Percentiles rank a stretch among this genome's conserved stretches.
Evolutionary conservation across 2,113 vertebrate genomes (phyloP).

Genomic region (Cynocephalus volans): DNA sequence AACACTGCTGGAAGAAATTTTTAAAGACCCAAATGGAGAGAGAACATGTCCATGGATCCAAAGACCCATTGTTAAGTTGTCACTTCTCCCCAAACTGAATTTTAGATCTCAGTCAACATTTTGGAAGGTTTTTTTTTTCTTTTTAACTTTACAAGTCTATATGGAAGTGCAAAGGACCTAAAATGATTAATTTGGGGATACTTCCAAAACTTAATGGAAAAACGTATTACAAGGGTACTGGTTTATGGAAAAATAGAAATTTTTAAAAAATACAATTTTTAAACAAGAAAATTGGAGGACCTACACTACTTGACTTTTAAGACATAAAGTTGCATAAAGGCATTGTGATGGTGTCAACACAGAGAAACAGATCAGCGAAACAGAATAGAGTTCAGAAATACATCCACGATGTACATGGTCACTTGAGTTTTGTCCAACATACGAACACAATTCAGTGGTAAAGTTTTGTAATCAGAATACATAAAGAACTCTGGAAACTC

Average conservation of each 20-base stretch:
- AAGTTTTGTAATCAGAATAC: not conserved
- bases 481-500: slow-evolving; percentile 41
- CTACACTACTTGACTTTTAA: not conserved
- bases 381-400: not conserved
- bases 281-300: slow-evolving; percentile 19
- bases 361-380: not conserved
- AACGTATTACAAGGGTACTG: not conserved
- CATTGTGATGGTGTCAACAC: not conserved
- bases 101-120: not conserved
- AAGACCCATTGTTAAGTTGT: slow-evolving; percentile 9
- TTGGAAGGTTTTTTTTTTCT: not conserved
- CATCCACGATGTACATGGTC: not conserved
- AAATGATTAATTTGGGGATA: not conserved
- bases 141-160: not conserved
- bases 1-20: not conserved
- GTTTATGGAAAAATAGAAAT: too few species aligned
- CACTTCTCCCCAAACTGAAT: not conserved
- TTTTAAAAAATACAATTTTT: too few species aligned
- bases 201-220: too few species aligned
- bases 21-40: not conserved
- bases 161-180: not conserved
- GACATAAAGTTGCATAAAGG: not conserved
- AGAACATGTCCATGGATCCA: not conserved
- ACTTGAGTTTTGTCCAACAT: slow-evolving; percentile 15
- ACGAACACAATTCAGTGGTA: not conserved